Base-by-base conservation (phyloP, 2,113 vertebrate genomes). In the Gymnogyps californianus region DNA sequence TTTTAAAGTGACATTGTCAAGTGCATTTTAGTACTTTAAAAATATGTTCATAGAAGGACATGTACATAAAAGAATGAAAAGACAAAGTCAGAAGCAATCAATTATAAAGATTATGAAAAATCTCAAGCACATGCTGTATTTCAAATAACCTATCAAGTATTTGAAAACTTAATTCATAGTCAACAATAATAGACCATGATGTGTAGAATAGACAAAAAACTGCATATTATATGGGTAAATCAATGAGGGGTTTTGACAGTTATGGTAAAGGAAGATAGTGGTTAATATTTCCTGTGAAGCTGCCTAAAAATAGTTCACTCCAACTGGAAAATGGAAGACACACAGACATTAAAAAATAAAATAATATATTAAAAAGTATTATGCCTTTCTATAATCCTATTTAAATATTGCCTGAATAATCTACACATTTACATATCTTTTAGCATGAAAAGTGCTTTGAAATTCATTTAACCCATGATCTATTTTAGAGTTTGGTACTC, bases 1-100 rank as follows among this genome's bases (percentile, higher is more conserved):
- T 61, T 95, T 79, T 87, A 75, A 95, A 96, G 65, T 96, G 95
- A 91, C 91, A 83, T 42, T 91, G 91, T 94, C 93, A 83, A 87
- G 66, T 87, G 70, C 49, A 42, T 96, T 96, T 94, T 80, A 91
- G 54, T 74, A 31, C 62, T 96, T 92, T 59, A 93, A 93, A 97
- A 96, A 87, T 94, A 85, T 40, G 32, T 83, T 89, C 29, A 9
- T 20, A 80, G 89, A 69, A 77, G 84, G 74, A 87, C 78, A 58
- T 52, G 49, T 64, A 55, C 54, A 88, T 72, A 85, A 85, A 91
- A 85, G 89, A 82, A 77, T 61, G 66, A 66, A 94, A 91, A 97
- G 57, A 52, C 44, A 34, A 91, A 96, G 78, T 95, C 78, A 88
- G 74, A 87, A 87, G 46, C 66, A 83, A 95, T 96, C 57, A 76